phyloP scores from a whole-genome alignment of 2,113 vertebrate genomes.

The Bagarius yarrelli region DNA sequence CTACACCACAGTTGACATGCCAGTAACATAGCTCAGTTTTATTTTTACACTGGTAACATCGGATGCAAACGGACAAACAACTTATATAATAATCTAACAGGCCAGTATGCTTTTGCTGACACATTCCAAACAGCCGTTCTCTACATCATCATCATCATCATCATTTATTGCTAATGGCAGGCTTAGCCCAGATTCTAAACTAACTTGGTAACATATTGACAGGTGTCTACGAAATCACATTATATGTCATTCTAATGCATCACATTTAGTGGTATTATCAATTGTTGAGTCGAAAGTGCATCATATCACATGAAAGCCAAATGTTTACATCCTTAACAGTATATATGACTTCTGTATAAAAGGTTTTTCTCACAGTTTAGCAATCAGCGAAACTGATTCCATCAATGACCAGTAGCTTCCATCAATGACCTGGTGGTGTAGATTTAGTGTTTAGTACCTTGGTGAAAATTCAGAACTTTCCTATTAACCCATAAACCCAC shows the following conservation, averaged over 20 bases:
- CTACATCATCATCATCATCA: too few relatives aligned
- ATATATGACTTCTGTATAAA: not conserved
- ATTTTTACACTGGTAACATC: too few relatives aligned
- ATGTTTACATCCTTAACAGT: not conserved
- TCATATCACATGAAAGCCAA: not conserved
- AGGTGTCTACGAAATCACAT: not conserved
- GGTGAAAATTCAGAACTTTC: not conserved
- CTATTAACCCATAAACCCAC: slow-evolving; percentile 1
- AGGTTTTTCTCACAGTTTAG: not conserved
- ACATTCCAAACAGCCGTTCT: too few relatives aligned
- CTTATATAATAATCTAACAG: too few relatives aligned
- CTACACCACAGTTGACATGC: too few relatives aligned
- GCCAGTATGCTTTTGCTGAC: too few relatives aligned
- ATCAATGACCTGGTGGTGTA: not conserved
- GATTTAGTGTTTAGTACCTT: not conserved
- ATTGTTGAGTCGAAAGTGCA: too few relatives aligned
- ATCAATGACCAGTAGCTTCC: not conserved
- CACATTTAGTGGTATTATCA: not conserved
- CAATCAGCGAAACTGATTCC: not conserved
- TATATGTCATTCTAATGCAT: not conserved
- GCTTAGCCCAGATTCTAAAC: too few relatives aligned
- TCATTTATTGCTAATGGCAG: too few relatives aligned
- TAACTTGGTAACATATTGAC: too few relatives aligned
- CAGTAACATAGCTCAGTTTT: too few relatives aligned
- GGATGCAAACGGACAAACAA: too few relatives aligned